phyloP scores from a whole-genome alignment of 2,888 invertebrate species.

The Sarcophaga rosellei region DNA sequence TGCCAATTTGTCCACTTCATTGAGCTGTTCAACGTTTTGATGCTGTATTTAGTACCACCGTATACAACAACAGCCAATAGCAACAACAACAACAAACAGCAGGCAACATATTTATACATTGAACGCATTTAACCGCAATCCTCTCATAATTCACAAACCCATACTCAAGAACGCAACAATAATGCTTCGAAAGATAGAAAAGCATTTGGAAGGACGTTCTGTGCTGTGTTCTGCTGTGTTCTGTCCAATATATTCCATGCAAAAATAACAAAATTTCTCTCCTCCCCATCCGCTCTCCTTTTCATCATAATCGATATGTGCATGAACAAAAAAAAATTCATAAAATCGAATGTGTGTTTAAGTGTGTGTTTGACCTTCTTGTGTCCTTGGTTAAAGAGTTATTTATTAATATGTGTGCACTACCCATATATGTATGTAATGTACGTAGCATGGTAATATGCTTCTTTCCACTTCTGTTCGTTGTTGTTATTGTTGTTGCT shows the following conservation, averaged over 20 bases:
- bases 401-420: constrained; percentile 37
- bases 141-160: constrained; percentile 15
- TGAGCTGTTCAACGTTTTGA: constrained; percentile 17
- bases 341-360: not conserved
- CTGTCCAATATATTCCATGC: constrained; percentile 9
- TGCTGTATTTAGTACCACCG: not conserved
- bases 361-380: constrained; percentile 50
- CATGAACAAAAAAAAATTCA: not conserved
- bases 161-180: not conserved
- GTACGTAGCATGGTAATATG: constrained; percentile 17
- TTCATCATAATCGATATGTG: not conserved
- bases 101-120: constrained; percentile 8
- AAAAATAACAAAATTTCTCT: not conserved
- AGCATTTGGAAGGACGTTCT: not conserved
- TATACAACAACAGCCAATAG: not conserved
- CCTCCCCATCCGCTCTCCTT: not conserved
- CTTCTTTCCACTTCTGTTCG: not conserved
- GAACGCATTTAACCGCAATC: constrained; percentile 3
- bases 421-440: not conserved
- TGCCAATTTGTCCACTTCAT: constrained; percentile 54
- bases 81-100: not conserved
- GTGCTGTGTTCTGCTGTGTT: not conserved
- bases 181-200: not conserved
- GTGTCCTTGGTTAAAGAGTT: constrained; percentile 60
- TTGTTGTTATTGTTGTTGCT: not conserved